phyloP scores from a whole-genome alignment of 2,888 invertebrate genomes.

The Dendrolimus houi region DNA sequence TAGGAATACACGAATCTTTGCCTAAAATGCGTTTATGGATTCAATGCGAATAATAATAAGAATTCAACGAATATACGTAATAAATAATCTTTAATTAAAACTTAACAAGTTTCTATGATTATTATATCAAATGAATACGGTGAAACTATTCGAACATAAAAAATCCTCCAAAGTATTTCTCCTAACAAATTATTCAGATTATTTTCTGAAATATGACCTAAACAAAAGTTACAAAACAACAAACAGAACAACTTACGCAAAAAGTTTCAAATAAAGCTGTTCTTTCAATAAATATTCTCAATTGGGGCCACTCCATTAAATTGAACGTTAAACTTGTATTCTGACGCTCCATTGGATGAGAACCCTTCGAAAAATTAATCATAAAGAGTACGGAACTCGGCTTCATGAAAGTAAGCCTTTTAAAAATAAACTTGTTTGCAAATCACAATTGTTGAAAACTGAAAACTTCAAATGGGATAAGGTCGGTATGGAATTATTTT shows the following conservation, averaged over 20 bases:
- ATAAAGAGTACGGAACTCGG: constrained; percentile 6
- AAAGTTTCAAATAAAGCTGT: constrained; percentile 19
- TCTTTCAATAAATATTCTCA: constrained; percentile 23
- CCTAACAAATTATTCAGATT: not conserved
- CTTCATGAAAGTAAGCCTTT: constrained; percentile 5
- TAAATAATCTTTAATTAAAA: no score
- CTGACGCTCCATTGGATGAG: constrained; percentile 5
- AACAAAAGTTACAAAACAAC: constrained; percentile 31
- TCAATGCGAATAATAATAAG: no score
- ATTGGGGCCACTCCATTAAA: constrained; percentile 10
- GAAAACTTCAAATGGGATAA: no score
- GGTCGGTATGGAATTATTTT: no score
- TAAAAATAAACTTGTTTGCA: not conserved
- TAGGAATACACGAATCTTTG: no score
- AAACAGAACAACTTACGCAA: constrained; percentile 27
- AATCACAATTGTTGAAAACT: no score
- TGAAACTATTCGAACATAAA: no score
- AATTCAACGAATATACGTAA: no score
- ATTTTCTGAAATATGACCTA: constrained; percentile 13
- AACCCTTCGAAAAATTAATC: not conserved
- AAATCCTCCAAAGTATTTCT: no score
- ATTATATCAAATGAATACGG: no score
- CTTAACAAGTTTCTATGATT: no score
- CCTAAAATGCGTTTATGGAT: no score
- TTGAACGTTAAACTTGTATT: constrained; percentile 11